Percentiles rank a stretch among this genome's conserved stretches.
Conservation (phyloP, 2,113 vertebrate genomes). For the Neotoma lepida region DNA sequence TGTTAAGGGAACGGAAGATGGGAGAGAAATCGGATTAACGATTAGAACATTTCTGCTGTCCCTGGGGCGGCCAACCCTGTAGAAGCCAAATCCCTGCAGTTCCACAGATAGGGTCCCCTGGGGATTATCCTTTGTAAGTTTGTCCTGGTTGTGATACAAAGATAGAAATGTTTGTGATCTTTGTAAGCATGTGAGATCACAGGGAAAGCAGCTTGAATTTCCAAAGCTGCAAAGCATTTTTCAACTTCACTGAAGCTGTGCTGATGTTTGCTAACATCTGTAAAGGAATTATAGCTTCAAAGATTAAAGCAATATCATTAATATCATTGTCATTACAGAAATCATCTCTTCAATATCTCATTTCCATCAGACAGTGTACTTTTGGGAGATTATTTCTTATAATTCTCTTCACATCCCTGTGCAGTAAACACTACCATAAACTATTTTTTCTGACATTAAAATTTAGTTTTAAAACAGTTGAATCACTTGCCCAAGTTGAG, state of each 20-base stretch:
- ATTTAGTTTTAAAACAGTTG: not conserved
- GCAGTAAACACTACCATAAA: not conserved
- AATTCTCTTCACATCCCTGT: not conserved
- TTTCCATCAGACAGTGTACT: not conserved
- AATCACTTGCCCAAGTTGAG: not conserved
- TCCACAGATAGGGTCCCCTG: slow-evolving; percentile 40
- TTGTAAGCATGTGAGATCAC: slow-evolving; percentile 61
- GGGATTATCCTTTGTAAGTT: slow-evolving; percentile 69
- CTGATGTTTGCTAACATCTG: not conserved
- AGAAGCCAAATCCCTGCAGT: slow-evolving; percentile 46
- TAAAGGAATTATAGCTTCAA: not conserved
- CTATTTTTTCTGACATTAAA: not conserved
- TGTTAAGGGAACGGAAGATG: slow-evolving; percentile 54
- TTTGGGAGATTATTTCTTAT: not conserved
- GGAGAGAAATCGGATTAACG: slow-evolving; percentile 67
- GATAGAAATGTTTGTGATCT: slow-evolving; percentile 71
- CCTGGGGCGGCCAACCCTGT: slow-evolving; percentile 3
- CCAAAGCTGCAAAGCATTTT: slow-evolving; percentile 48
- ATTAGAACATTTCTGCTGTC: slow-evolving; percentile 61
- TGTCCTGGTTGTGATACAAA: slow-evolving; percentile 56
- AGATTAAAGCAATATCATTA: not conserved
- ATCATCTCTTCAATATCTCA: not conserved
- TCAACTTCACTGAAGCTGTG: slow-evolving; percentile 2
- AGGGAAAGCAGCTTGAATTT: slow-evolving; percentile 49
- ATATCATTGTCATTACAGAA: not conserved